Base-by-base conservation (phyloP, 2,888 invertebrate genomes). In the Aspidiotus rigidus region DNA sequence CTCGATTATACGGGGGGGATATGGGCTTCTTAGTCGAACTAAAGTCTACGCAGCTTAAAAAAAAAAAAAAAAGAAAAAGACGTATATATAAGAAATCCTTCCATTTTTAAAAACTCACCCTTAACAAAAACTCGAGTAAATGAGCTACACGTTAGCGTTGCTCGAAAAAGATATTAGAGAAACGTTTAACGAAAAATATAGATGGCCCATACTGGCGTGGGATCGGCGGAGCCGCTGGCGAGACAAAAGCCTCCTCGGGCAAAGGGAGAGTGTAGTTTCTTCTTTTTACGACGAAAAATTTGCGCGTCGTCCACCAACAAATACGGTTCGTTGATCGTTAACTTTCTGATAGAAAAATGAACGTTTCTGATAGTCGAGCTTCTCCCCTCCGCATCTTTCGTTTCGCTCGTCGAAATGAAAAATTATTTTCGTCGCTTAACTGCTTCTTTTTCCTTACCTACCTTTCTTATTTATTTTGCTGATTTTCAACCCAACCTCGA, bases 341-440 rank as follows among this genome's bases (percentile, higher is more conserved):
- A 66, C 59, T 66, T 66, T 64, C 56, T 57, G 49, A 64, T 64
- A 66, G 66, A 66, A 66, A 66, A 66, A 66, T 57, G 66, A 66
- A 55, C 66, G 54, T 64, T 64, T 49, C n/a, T 49, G 49, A 49
- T 13, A 49, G 28, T 28, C 28, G 28, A 28, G 49, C 49, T n/a
- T 49, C n/a, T 49, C 6, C n/a, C 49, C n/a, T 49, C 49, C 49
- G 49, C n/a, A 49, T 49, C n/a, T 49, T 13, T n/a, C 49, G 10
- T 49, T n/a, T 49, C 49, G 49, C n/a, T 49, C 49, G 49, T 49
- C 49, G 49, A 49, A 49, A 49, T 49, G 49, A 49, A 49, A 49
- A 49, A 49, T 49, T 49, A 56, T 56, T 56, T 56, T 56, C 56
- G 15, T 56, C 17, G 15, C 17, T 56, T 2, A 16, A 10, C 56